Conservation (phyloP, 2,113 vertebrate species). For the Butorides virescens region DNA sequence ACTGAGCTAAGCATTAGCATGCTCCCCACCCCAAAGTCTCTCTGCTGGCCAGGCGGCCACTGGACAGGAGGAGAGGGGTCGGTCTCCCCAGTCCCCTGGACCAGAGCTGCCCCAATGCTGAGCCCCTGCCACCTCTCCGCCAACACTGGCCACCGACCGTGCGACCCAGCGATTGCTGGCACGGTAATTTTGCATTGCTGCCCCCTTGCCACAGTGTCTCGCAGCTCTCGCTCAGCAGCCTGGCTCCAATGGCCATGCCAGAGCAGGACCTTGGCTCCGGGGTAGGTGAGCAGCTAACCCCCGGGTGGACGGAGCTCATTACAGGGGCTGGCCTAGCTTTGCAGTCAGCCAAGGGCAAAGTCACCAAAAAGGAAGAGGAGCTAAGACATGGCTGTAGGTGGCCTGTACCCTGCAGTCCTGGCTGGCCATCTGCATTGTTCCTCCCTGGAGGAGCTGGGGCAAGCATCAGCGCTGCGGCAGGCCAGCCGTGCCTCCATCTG, state of each 20-base stretch:
- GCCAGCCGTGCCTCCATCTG: rapidly evolving
- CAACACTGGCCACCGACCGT: rapidly evolving
- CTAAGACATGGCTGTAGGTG: not conserved
- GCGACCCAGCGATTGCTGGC: rapidly evolving
- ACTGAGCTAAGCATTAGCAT: not conserved
- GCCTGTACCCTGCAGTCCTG: not conserved
- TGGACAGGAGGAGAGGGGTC: rapidly evolving
- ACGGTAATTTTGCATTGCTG: rapidly evolving
- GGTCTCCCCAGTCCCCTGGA: not conserved
- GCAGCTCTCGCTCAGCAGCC: not conserved
- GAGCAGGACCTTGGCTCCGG: not conserved
- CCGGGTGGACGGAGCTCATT: no score
- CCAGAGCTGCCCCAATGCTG: rapidly evolving
- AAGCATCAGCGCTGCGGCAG: not conserved
- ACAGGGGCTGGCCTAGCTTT: not conserved
- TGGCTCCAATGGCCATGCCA: not conserved
- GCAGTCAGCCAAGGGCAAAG: not conserved
- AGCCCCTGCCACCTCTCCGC: not conserved
- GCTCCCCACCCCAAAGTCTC: not conserved
- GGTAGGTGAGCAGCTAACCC: not conserved
- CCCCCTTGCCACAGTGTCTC: not conserved
- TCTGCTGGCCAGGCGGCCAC: not conserved
- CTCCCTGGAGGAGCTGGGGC: not conserved
- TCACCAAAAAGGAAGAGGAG: not conserved
- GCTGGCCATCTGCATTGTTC: rapidly evolving